Percentiles rank a stretch among this genome's conserved stretches.
Evolutionary conservation across 2,113 vertebrate species (phyloP).

Genomic region (Danionella cerebrum): DNA sequence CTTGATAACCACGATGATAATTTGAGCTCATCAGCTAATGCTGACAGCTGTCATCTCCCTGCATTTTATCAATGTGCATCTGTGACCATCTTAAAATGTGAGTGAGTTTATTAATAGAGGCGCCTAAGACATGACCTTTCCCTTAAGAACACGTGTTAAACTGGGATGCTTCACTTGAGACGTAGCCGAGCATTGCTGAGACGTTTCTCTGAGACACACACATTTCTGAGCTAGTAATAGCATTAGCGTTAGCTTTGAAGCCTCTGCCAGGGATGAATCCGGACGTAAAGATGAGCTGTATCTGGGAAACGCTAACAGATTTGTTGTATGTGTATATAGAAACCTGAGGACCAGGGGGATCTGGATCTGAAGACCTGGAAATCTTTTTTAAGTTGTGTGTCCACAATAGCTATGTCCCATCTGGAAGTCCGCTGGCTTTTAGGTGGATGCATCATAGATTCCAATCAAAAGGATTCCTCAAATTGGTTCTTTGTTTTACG

Average conservation of each 20-base stretch:
- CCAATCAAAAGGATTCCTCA: too few species aligned
- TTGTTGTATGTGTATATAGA: neutral
- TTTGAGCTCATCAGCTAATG: neutral
- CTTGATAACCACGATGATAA: neutral
- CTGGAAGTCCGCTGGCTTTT: too few species aligned
- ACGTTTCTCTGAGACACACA: neutral
- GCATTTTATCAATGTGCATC: neutral
- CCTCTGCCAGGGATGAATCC: neutral
- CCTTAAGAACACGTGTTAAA: neutral
- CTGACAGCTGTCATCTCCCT: neutral
- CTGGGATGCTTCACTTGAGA: constrained; percentile 15
- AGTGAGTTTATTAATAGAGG: constrained; percentile 39
- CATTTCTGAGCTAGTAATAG: neutral
- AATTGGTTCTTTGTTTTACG: too few species aligned
- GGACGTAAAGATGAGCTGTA: neutral
- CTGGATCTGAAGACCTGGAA: too few species aligned
- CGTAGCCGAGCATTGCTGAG: neutral
- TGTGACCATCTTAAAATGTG: neutral
- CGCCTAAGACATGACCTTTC: constrained; percentile 35
- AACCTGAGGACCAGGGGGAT: neutral
- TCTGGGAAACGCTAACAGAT: constrained; percentile 4
- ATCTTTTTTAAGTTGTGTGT: too few species aligned
- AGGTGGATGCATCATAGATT: too few species aligned
- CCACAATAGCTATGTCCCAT: too few species aligned
- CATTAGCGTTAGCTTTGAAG: constrained; percentile 1